These are phyloP conservation scores for Pelecanoides urinatrix DNA, from an alignment of 2,113 vertebrate genomes.

Conservation along the genomic window DNA sequence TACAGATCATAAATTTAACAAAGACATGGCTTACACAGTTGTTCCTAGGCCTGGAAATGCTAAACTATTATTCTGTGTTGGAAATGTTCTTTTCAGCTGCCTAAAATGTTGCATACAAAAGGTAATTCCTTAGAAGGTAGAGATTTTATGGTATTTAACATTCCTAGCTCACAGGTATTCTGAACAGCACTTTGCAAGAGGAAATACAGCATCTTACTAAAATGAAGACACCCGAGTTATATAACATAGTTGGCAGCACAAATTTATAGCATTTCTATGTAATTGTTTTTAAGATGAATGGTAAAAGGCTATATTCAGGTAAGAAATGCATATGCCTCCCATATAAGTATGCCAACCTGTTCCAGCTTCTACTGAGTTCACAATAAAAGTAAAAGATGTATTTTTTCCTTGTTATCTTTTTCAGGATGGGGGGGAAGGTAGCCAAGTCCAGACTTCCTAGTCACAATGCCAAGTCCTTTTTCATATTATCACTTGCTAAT, in stretches of 20 bases:
- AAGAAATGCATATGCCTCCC: neutral
- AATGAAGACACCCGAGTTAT: neutral
- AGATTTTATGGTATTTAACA: neutral
- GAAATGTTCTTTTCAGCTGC: neutral
- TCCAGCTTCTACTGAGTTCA: neutral
- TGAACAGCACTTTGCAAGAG: neutral
- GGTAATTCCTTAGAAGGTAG: neutral
- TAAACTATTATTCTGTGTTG: neutral
- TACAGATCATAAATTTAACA: neutral
- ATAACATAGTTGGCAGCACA: neutral
- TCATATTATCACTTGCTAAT: neutral
- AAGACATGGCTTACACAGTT: neutral
- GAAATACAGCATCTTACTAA: neutral
- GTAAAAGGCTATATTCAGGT: neutral
- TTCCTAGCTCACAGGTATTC: neutral
- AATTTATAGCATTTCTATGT: neutral
- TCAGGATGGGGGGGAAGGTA: neutral
- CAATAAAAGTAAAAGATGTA: neutral
- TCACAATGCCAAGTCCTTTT: neutral
- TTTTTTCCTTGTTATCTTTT: neutral
- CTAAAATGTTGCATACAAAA: neutral
- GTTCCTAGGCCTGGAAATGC: neutral
- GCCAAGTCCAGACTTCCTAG: neutral
- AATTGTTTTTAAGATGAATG: neutral
- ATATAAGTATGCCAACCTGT: neutral